Evolutionary conservation across 2,888 invertebrate genomes (phyloP), one percentile per base, ranked within the genome.

Genomic region (Sphaeridia pumilis): DNA sequence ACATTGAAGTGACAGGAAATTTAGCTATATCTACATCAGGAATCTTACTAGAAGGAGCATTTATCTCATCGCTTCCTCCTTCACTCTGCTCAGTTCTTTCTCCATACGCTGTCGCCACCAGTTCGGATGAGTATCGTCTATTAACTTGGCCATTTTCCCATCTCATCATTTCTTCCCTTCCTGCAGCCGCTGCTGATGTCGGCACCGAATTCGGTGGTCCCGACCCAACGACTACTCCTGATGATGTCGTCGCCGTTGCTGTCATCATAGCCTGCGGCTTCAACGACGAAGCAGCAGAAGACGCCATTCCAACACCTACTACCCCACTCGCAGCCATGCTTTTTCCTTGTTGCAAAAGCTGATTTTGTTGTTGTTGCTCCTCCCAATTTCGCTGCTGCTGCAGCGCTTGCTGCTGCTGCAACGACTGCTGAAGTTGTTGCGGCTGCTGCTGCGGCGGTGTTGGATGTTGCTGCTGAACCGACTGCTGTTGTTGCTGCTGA

Each of bases 301-400:
- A 17, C 17, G 38, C 17, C 5, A 12, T 38, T 5, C 17, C 38
- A 31, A 14, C 31, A 31, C 7, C 31, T 31, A 14, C 14, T 14
- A 14, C 31, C 31, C 14, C 14, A 31, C 10, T 31, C 31, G 31
- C 7, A 12, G 38, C 20, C 7, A 17, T 38, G 20, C 38, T 38
- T 5, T 14, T 17, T 17, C 12, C 20, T 20, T 14, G 12, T 17
- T 14, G 20, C 12, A 7, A 5, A 38, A 17, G 12, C 38, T 14
- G 5, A 47, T 57, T 56, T 49, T 61, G 63, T 56, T 58, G 64
- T 61, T 64, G 64, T 64, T 63, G 60, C 58, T 64, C 64, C 56
- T 57, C 58, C 53, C 61, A 59, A 60, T 58, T 59, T 46, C 60
- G 56, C 34, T 58, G 58, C 47, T 55, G 58, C 45, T 57, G 58